phyloP scores from a whole-genome alignment of 2,888 invertebrate species.

The Amphipoea lucens region DNA sequence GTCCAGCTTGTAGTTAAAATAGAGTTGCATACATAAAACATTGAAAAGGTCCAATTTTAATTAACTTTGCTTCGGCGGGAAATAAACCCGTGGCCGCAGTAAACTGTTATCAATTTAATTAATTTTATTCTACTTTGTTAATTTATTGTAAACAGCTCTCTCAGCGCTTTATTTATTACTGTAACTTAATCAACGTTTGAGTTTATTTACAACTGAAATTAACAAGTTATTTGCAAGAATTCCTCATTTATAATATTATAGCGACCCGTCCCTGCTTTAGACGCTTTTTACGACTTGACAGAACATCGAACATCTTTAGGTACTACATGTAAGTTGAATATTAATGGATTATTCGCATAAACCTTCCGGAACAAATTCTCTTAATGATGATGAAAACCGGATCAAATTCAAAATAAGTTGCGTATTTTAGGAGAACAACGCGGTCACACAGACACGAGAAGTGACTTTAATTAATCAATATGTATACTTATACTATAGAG shows the following conservation, averaged over 20 bases:
- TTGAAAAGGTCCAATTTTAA: constrained; percentile 45
- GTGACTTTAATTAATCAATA: background rate
- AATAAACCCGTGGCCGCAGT: constrained; percentile 27
- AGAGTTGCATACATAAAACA: constrained; percentile 30
- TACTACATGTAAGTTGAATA: background rate
- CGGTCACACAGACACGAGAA: no score
- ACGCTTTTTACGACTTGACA: background rate
- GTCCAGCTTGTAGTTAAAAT: constrained; percentile 9
- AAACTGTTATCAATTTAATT: constrained; percentile 43
- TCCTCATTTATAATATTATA: background rate
- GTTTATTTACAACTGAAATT: constrained; percentile 24
- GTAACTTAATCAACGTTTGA: constrained; percentile 2
- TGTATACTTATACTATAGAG: no score
- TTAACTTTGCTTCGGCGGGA: constrained; percentile 41
- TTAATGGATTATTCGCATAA: background rate
- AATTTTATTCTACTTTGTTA: constrained; percentile 47
- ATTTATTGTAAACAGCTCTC: constrained; percentile 43
- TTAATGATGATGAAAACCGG: background rate
- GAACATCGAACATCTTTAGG: no score
- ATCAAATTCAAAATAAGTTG: background rate
- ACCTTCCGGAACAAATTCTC: background rate
- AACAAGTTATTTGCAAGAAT: background rate
- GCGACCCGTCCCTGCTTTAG: background rate
- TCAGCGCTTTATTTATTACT: constrained; percentile 22
- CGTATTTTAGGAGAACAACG: background rate